Evolutionary conservation across 2,113 vertebrate genomes (phyloP).

Genomic region (Gavialis gangeticus): DNA sequence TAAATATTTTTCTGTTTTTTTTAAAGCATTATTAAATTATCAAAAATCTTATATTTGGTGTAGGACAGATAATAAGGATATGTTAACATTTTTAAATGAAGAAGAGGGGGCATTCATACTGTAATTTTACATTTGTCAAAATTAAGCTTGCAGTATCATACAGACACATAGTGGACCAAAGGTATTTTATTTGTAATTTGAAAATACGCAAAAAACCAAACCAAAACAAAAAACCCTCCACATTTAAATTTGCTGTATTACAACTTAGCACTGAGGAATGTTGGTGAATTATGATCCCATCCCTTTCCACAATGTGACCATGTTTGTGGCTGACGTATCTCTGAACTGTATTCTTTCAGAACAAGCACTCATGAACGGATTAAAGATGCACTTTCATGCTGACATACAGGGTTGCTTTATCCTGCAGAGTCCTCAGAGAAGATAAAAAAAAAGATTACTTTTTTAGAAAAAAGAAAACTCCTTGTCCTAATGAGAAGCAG

Average conservation of each 20-base stretch:
- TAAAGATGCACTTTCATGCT: not conserved
- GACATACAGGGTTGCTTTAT: not conserved
- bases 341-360: not conserved
- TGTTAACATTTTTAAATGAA: conserved; percentile 63
- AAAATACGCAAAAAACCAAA: not conserved
- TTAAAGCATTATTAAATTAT: conserved; percentile 68
- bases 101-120: conserved; percentile 58
- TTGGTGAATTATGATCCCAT: not conserved
- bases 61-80: conserved; percentile 34
- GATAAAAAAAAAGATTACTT: not conserved
- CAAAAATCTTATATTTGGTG: conserved; percentile 65
- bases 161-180: conserved; percentile 17
- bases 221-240: not conserved
- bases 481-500: conserved; percentile 1
- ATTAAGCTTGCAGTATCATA: conserved; percentile 62
- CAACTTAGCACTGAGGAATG: not conserved
- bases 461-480: conserved; percentile 49
- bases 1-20: conserved; percentile 83
- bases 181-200: conserved; percentile 37
- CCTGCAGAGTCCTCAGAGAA: not conserved
- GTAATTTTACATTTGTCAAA: conserved; percentile 69
- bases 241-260: not conserved
- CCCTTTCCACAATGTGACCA: not conserved
- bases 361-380: not conserved
- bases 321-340: not conserved